phyloP scores from a whole-genome alignment of 1,140 invertebrate genomes.

The Drosophila ercepeae region DNA sequence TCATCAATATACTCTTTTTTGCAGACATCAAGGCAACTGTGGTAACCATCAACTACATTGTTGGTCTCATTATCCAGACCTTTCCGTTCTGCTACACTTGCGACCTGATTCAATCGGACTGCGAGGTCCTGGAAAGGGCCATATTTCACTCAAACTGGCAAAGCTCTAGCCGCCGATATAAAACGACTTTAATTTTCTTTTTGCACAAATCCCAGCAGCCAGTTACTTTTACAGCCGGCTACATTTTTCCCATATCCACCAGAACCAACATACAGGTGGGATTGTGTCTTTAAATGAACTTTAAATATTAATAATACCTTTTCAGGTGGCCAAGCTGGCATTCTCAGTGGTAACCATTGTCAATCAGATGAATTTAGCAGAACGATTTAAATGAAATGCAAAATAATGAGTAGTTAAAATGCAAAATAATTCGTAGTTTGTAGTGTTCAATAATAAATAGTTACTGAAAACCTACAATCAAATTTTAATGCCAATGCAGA shows the following conservation, averaged over 20 bases:
- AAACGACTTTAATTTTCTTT: slow-evolving; percentile 23
- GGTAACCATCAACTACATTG: slow-evolving; percentile 11
- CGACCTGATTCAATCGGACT: slow-evolving; percentile 44
- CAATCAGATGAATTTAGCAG: slow-evolving; percentile 46
- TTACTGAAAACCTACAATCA: background rate
- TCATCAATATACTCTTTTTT: slow-evolving; percentile 53
- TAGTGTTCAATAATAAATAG: background rate
- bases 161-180: slow-evolving; percentile 27
- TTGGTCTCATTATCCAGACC: slow-evolving; percentile 28
- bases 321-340: slow-evolving; percentile 51
- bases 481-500: too few species aligned
- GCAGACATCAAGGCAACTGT: slow-evolving; percentile 23
- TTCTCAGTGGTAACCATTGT: slow-evolving; percentile 57
- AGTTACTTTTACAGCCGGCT: slow-evolving; percentile 39
- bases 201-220: slow-evolving; percentile 32
- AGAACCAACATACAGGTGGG: slow-evolving; percentile 49
- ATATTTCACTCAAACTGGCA: slow-evolving; percentile 55
- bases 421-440: too few species aligned
- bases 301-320: too few species aligned
- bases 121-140: slow-evolving; percentile 18
- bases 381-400: slow-evolving; percentile 9
- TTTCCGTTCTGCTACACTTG: slow-evolving; percentile 56
- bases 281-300: accelerated
- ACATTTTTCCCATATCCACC: slow-evolving; percentile 43
- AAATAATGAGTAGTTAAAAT: too few species aligned